These are phyloP conservation scores for Hoplodrina ambigua DNA, from an alignment of 2,888 invertebrate genomes.

Conservation along the genomic window DNA sequence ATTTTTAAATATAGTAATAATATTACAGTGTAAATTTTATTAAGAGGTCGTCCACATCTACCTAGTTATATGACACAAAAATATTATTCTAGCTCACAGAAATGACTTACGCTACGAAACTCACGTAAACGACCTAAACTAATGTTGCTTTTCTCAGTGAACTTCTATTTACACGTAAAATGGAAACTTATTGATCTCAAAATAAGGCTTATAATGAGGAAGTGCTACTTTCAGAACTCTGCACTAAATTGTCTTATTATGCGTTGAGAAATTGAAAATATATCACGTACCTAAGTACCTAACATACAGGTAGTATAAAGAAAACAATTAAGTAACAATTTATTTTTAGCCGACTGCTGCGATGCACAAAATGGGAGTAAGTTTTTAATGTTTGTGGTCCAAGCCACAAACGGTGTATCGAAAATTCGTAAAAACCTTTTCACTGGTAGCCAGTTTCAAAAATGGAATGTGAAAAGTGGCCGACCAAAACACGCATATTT, in stretches of 20 bases:
- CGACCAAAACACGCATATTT: too few species aligned
- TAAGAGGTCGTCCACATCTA: too few species aligned
- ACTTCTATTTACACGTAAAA: not conserved
- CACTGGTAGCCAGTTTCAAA: not conserved
- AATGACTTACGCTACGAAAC: too few species aligned
- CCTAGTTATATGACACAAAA: conserved; percentile 46
- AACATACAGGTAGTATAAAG: conserved; percentile 66
- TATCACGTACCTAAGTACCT: conserved; percentile 60
- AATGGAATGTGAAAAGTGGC: not conserved
- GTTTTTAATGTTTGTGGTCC: conserved; percentile 38
- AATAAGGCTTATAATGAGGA: not conserved
- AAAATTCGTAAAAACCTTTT: not conserved
- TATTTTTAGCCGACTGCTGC: conserved; percentile 38
- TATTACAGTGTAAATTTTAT: too few species aligned
- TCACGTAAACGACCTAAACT: too few species aligned
- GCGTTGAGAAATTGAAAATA: conserved; percentile 71
- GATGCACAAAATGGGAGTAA: conserved; percentile 32
- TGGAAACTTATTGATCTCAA: not conserved
- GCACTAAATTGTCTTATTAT: not conserved
- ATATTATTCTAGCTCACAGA: not conserved
- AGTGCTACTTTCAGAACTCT: not conserved
- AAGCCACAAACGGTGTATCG: conserved; percentile 25
- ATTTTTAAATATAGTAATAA: too few species aligned
- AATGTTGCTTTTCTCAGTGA: too few species aligned
- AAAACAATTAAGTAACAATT: conserved; percentile 77